Evolutionary conservation across 2,113 vertebrate genomes (phyloP), one percentile per base, ranked within the genome.

Genomic region (Todiramphus saurophagus): DNA sequence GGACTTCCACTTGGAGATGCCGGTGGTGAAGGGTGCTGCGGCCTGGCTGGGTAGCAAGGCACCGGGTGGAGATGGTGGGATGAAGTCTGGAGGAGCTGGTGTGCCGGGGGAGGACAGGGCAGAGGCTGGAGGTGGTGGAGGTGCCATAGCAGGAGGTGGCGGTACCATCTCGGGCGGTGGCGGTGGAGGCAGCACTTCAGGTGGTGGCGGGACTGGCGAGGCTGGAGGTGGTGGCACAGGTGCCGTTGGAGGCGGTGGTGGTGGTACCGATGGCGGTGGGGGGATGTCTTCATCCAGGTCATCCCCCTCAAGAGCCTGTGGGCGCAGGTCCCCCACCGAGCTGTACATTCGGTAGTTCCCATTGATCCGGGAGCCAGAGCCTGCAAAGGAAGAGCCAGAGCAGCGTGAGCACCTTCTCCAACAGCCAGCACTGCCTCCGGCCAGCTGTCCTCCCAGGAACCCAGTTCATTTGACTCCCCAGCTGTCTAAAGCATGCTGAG

Each of bases 211-310:
- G 23, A 89, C 48, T 2, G 11, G 85, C 0, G 64, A 83, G 28
- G 78, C 77, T 17, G 83, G 58, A 37, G 81, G 16, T 3, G 97
- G 97, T 23, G 98, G 91, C 1, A 85, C 93, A 2, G 98, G 97
- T 24, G 98, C 96, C 4, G 97, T 97, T n/a, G 98, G 97, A 83
- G 98, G 96, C 30, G 96, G 94, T 1, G 89, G 97, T 0, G 59
- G 97, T 35, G 96, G 98, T 6, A 97, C 89, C 1, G 98, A 97
- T 1, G 99, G 99, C 0, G 98, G 99, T 2, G 99, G 98, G 39
- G 99, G 99, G 92, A 98, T 98, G 13, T 98, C 97, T 39, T 98
- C 98, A 23, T 98, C 98, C 68, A 91, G 70, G 10, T 97, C 96
- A 28, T 98, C 96, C n/a, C 94, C 83, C 5, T 96, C 46, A 1